Evolutionary conservation across 2,888 invertebrate species (phyloP), one percentile per base, ranked within the genome.

Genomic region (Vandiemenella viatica): DNA sequence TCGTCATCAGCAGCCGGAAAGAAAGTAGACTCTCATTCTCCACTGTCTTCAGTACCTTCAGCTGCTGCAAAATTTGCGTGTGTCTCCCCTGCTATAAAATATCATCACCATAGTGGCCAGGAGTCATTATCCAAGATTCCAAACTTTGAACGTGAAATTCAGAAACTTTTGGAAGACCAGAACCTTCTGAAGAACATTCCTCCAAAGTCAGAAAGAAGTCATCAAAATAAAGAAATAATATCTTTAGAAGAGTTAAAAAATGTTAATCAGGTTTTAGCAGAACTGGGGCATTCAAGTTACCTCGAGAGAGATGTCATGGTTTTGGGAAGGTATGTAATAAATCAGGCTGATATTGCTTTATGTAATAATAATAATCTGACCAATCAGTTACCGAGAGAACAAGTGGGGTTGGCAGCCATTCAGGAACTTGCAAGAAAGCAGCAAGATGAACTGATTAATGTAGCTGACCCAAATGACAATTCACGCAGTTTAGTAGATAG

Each of bases 101-200:
- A 44, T 22, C n/a, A n/a, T n/a, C 45, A 26, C n/a, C 45, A 32
- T 16, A 5, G 10, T 15, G 16, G 15, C n/a, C 5, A 16, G 5
- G 26, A 16, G 17, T 17, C 42, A 13, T 8, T 21, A 13, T 26
- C 50, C 16, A 55, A 55, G 19, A 45, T 54, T 13, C 61, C 62
- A 47, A 83, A 84, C 18, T 85, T 85, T 62, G 85, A 85, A 68
- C 74, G 82, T 60, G 84, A 85, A 65, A 80, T 86, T 57, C 83
- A 84, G 65, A 78, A 83, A 64, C 72, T 85, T 58, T 70, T 84
- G 55, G 83, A 83, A 59, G 83, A 83, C 61, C 79, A 79, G 63
- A 77, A 76, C 65, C 63, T 77, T 51, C 68, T 76, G 51, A 76
- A 76, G 60, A 74, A 72, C 59, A 75, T 73, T 59, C 73, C 77